Percentiles rank a stretch among this genome's conserved stretches.
Conservation (phyloP, 2,888 invertebrate genomes). For the Spodoptera littoralis region DNA sequence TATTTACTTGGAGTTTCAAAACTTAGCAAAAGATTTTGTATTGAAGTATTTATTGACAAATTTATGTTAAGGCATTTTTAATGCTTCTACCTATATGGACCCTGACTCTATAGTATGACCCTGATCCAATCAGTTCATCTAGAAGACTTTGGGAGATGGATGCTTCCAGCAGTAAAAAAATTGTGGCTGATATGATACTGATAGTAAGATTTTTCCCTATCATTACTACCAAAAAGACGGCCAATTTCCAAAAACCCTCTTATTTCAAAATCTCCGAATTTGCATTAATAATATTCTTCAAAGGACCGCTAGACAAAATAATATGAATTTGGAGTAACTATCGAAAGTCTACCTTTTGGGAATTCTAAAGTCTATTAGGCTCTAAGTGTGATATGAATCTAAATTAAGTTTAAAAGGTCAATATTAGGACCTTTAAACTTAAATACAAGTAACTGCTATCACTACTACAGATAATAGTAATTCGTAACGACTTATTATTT, state of each 20-base stretch:
- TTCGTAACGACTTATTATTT: too few species aligned
- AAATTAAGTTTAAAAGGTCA: slow-evolving; percentile 3
- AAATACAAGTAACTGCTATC: too few species aligned
- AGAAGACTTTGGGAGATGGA: too few species aligned
- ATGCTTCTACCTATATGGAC: too few species aligned
- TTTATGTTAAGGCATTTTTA: too few species aligned
- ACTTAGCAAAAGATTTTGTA: too few species aligned
- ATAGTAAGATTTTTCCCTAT: background rate
- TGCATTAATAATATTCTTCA: background rate
- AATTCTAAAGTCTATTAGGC: slow-evolving; percentile 27
- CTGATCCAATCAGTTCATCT: too few species aligned
- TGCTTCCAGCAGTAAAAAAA: background rate
- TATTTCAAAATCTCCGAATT: background rate
- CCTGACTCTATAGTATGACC: too few species aligned
- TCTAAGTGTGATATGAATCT: slow-evolving; percentile 21
- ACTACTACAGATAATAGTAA: too few species aligned
- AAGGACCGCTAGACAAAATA: slow-evolving; percentile 11
- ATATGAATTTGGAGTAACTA: slow-evolving; percentile 27
- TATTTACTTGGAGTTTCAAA: background rate
- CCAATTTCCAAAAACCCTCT: background rate
- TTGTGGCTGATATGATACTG: background rate
- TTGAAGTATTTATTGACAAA: too few species aligned
- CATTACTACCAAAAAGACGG: background rate
- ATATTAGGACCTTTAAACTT: too few species aligned
- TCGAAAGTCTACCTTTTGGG: slow-evolving; percentile 25